Evolutionary conservation across 2,888 invertebrate species (phyloP), one percentile per base, ranked within the genome.

Genomic region (Euzetes globulus): DNA sequence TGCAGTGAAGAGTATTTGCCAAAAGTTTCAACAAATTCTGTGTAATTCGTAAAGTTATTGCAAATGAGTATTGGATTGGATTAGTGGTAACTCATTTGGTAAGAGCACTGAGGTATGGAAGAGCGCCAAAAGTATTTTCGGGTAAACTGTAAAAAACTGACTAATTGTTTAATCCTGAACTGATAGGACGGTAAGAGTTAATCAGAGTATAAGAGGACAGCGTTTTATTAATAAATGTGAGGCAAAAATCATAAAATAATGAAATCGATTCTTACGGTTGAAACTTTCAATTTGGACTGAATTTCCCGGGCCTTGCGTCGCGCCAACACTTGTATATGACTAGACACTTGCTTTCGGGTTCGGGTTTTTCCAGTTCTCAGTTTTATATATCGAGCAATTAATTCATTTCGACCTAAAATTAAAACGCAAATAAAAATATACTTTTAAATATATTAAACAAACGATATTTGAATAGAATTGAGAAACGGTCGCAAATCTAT

Each of bases 361-460:
- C 99, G 90, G 85, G 98, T 98, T 85, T 99, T 99, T 79, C 99
- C 99, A 80, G 99, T 99, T 82, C 99, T 89, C 83, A 99, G 87
- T 88, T 99, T 99, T 84, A 99, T 99, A 87, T 99, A 99, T 82
- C 99, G 89, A 81, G 99, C 99, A 86, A 99, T 99, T 84, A 99
- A 87, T 88, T 99, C 99, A 87, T 99, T 99, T 81, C 99, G 91
- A 83, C 99, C 98, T 98, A 88, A 74, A 90, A 89, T 22, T 52
- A 45, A 75, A 52, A 65, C 63, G 27, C 33, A 63, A 65, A 29
- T 22, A 45, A 74, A 27, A 71, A n/a, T 45, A 22, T 37, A 75
- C n/a, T n/a, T n/a, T n/a, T 50, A 55, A n/a, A 41, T 41, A 45
- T 7, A 65, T 65, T 22, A 29, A 50, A 50, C 52, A 60, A 9